Evolutionary conservation across 2,113 vertebrate species (phyloP), one percentile per base, ranked within the genome.

Genomic region (Myiozetetes cayanensis): DNA sequence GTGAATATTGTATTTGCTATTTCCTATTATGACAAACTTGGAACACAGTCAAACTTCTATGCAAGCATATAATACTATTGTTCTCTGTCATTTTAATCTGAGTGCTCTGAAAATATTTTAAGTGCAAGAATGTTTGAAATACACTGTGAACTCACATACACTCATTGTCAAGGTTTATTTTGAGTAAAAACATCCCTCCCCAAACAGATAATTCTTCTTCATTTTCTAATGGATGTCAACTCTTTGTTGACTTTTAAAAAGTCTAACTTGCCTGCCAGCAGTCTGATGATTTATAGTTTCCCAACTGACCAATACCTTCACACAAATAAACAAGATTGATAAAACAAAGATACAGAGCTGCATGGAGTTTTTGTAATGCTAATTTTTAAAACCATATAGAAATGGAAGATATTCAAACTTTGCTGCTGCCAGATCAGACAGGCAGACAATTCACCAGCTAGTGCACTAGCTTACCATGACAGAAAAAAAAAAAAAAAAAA

Each of bases 131-230:
- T 83, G 87, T 94, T 95, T 95, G 85, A 84, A 95, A 91, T 81
- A 87, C 67, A 75, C 73, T 61, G 65, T 83, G 89, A 96, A 95
- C 68, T 87, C 77, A 78, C 77, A 92, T 63, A 80, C n/a, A 81
- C 33, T 78, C 44, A 30, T 53, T 93, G 70, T 94, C 75, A 91
- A 94, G 73, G 79, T 92, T 97, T 94, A 94, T 96, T 96, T 89
- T 94, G 91, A 95, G 67, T 93, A 94, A 96, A 96, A 96, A 95
- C 89, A 91, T 88, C 89, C 72, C 73, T 91, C 71, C 47, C 22
- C 33, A 82, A 80, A 61, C 84, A 93, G 49, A 94, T 85, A 14
- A 87, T 93, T 88, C 46, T 50, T 94, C 62, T 93, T 80, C 4
- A 63, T 87, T 84, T 94, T 93, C 72, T 88, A 86, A 77, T 71